These are phyloP conservation scores for Andrena flavipes DNA, from an alignment of 2,888 invertebrate species.

Conservation along the genomic window DNA sequence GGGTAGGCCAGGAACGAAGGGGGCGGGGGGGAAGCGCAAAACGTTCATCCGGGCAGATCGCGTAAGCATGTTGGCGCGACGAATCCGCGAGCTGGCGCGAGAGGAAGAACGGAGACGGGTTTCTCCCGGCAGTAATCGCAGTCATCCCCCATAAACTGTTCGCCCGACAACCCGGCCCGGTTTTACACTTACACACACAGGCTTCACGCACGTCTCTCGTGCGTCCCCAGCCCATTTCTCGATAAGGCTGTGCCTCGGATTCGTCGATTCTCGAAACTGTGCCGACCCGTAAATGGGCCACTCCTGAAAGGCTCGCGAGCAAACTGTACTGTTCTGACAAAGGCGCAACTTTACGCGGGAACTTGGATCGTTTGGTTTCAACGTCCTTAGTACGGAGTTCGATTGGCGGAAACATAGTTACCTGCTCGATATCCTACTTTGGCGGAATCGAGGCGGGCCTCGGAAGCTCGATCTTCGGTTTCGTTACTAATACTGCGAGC, in stretches of 20 bases:
- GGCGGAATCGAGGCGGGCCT: neutral
- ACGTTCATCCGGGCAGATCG: constrained; percentile 3
- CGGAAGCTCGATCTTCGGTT: neutral
- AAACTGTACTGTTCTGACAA: constrained; percentile 14
- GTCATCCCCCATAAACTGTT: constrained; percentile 55
- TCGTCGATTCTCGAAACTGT: constrained; percentile 68
- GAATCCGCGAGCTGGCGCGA: neutral
- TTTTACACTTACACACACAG: constrained; percentile 62
- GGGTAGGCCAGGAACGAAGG: neutral
- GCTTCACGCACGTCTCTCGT: neutral
- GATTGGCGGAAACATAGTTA: constrained; percentile 11
- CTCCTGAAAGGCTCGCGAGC: constrained; percentile 40
- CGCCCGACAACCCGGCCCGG: constrained; percentile 63
- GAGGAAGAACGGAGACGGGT: constrained; percentile 6
- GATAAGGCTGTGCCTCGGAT: constrained; percentile 55
- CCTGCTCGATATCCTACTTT: neutral
- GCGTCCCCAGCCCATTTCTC: constrained; percentile 19
- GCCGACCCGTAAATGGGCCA: constrained; percentile 66
- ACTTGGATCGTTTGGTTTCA: constrained; percentile 30
- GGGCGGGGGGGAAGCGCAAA: neutral
- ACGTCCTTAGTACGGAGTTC: neutral
- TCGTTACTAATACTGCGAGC: neutral
- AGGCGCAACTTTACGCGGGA: constrained; percentile 30
- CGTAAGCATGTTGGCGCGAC: constrained; percentile 17
- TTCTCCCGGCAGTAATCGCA: constrained; percentile 27